These are phyloP conservation scores for Theretra japonica DNA, from an alignment of 2,888 invertebrate species.

Conservation along the genomic window DNA sequence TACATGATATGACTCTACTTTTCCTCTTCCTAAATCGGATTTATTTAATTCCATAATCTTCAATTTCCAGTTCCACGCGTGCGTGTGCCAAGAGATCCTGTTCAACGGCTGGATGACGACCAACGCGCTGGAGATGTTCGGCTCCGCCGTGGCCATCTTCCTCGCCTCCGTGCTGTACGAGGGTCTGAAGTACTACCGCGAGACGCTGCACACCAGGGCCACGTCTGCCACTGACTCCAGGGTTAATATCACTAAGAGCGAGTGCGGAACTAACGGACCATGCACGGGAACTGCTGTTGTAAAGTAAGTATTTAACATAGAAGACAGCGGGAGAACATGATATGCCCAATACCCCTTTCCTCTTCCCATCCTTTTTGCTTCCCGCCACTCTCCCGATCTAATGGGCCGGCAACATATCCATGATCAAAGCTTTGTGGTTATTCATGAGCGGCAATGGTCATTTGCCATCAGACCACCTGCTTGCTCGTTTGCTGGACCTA, in stretches of 20 bases:
- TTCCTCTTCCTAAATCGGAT: not conserved
- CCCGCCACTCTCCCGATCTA: too few species aligned
- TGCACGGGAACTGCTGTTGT: conserved; percentile 72
- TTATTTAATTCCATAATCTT: not conserved
- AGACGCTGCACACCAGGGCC: conserved; percentile 70
- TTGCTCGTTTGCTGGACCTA: too few species aligned
- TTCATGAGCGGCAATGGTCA: too few species aligned
- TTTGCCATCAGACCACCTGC: too few species aligned
- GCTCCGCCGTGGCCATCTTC: conserved; percentile 95
- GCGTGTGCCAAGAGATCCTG: conserved; percentile 90
- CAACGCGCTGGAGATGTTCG: conserved; percentile 90
- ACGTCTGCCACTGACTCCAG: conserved; percentile 66
- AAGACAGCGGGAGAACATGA: conserved; percentile 8
- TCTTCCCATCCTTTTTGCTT: too few species aligned
- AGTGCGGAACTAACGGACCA: conserved; percentile 70
- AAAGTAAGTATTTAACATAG: conserved; percentile 59
- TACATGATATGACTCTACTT: not conserved
- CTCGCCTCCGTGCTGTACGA: conserved; percentile 96
- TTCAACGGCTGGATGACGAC: conserved; percentile 92
- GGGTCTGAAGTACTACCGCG: conserved; percentile 93
- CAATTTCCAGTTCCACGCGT: conserved; percentile 89
- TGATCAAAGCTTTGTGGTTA: too few species aligned
- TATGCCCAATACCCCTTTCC: too few species aligned
- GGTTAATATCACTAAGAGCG: conserved; percentile 80
- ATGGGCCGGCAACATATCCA: too few species aligned